Evolutionary conservation across 2,888 invertebrate genomes (phyloP), one percentile per base, ranked within the genome.

Genomic region (Ommatoiulus sabulosus): DNA sequence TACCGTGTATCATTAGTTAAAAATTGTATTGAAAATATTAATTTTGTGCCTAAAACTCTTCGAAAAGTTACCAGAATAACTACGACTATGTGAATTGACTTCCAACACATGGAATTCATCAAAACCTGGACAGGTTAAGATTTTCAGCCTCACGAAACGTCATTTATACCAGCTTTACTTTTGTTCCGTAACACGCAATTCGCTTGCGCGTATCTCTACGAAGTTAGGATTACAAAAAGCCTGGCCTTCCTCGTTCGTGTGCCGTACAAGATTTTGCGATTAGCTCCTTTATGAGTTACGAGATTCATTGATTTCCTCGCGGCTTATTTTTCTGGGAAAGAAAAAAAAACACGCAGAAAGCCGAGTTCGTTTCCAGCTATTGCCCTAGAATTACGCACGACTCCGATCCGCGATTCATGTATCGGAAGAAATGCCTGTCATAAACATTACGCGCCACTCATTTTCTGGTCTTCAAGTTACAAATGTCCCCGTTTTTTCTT

Each of bases 341-440:
- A 63, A 63, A 17, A 63, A 63, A 63, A n/a, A n/a, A n/a, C n/a
- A n/a, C n/a, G n/a, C n/a, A n/a, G n/a, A 63, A 63, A 15, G 52
- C 52, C 63, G 10, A 46, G 46, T 8, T 46, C 6, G 46, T 46
- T 8, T 7, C 46, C 6, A 5, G 46, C 5, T 46, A 46, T 46
- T n/a, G 10, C 10, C 46, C 6, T 46, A 63, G 63, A 63, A 17
- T 52, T 52, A 7, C 52, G 15, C 52, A 52, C 52, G 52, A 52
- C 52, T 52, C 10, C 8, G 6, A 52, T 52, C 52, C 52, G 8
- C 7, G 52, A 52, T 3, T 52, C 52, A 52, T 52, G 52, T 15
- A 52, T 52, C 52, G 52, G 52, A 63, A 63, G 63, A 63, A 63
- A 63, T 63, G 52, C 15, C 52, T 52, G 52, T 52, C 52, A 52